Conservation (phyloP, 2,888 invertebrate species). For the Ptychoptera albimana region DNA sequence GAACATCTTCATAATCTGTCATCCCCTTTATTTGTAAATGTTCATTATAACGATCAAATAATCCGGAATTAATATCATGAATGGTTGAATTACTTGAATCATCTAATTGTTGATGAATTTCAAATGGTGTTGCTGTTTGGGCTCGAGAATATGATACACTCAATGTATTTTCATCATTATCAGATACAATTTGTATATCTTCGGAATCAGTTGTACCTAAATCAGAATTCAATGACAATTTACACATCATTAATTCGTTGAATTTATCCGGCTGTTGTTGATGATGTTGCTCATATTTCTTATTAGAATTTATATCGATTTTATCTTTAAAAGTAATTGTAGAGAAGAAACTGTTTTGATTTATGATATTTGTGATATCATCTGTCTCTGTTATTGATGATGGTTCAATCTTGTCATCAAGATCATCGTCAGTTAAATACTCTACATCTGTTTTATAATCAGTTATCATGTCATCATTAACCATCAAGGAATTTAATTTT, state of each 20-base stretch:
- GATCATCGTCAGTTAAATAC: constrained; percentile 30
- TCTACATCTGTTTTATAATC: constrained; percentile 28
- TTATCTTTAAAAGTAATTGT: constrained; percentile 12
- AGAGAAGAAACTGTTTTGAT: constrained; percentile 12
- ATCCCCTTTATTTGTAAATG: constrained; percentile 35
- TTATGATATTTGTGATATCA: constrained; percentile 8
- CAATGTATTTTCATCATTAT: constrained; percentile 28
- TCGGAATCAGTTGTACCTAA: constrained; percentile 29
- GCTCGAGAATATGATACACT: constrained; percentile 16
- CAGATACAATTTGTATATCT: constrained; percentile 31
- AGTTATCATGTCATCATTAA: background rate
- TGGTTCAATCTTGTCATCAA: constrained; percentile 2
- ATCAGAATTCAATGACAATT: constrained; percentile 1
- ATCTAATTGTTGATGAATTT: constrained; percentile 30
- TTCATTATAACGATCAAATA: constrained; percentile 32
- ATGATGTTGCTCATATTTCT: background rate
- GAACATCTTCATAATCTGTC: constrained; percentile 26
- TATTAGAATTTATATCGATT: constrained; percentile 1
- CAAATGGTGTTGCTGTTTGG: constrained; percentile 23
- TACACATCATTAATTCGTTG: constrained; percentile 1
- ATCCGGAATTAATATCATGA: constrained; percentile 28
- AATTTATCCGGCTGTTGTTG: background rate
- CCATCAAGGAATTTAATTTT: background rate
- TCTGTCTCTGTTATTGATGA: constrained; percentile 2
- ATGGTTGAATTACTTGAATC: constrained; percentile 30